These are phyloP conservation scores for Gnathonemus echidnorhynchus DNA, from an alignment of 2,113 vertebrate species.

Conservation along the genomic window DNA sequence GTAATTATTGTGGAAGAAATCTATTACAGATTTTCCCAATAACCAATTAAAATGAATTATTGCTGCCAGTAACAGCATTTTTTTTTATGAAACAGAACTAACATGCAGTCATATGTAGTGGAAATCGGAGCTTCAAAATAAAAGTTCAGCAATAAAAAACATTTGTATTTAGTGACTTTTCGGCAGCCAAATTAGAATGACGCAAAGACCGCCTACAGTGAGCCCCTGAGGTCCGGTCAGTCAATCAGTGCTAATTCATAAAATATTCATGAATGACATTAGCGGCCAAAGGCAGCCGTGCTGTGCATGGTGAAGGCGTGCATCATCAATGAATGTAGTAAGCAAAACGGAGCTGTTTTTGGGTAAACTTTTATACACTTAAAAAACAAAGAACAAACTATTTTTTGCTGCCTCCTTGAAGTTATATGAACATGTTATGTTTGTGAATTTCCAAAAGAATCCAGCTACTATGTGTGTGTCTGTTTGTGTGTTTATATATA, in stretches of 20 bases:
- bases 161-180: not conserved
- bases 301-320: not conserved
- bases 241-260: not conserved
- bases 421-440: not conserved
- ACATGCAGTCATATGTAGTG: not conserved
- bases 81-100: not conserved
- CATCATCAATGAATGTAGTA: not conserved
- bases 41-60: slow-evolving; percentile 1
- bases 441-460: not conserved
- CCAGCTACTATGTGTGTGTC: not conserved
- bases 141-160: not conserved
- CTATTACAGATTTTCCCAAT: not conserved
- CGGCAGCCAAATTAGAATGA: not conserved
- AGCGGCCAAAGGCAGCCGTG: not conserved
- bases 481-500: not conserved
- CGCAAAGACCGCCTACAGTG: not conserved
- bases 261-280: not conserved
- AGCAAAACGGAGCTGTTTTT: not conserved
- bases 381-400: not conserved
- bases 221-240: not conserved
- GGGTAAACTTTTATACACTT: not conserved
- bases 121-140: not conserved
- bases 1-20: not conserved
- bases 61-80: not conserved
- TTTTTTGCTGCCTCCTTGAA: not conserved